Percentiles rank a stretch among this genome's conserved stretches.
Conservation (phyloP, 2,888 invertebrate genomes). For the Lasioglossum leucozonium region DNA sequence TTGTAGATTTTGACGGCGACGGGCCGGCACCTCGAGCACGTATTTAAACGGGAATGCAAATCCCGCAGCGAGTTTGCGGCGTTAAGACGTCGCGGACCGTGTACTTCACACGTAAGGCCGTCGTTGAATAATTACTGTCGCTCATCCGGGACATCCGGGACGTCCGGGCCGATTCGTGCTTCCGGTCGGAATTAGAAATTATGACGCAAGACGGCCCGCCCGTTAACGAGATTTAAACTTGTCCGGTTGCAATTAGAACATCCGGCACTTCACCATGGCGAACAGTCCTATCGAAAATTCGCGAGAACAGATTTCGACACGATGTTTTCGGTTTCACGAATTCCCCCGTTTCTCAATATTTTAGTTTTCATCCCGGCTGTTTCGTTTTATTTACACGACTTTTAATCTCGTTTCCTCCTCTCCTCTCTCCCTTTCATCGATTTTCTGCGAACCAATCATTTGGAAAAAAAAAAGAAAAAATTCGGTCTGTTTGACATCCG, state of each 20-base stretch:
- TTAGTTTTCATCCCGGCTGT: neutral
- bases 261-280: neutral
- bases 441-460: conserved; percentile 15
- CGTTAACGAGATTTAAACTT: conserved; percentile 22
- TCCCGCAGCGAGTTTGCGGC: conserved; percentile 29
- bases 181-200: neutral
- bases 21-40: conserved; percentile 17
- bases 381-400: neutral
- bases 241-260: conserved; percentile 19
- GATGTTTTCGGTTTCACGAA: neutral
- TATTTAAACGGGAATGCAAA: conserved; percentile 29
- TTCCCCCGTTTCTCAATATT: neutral
- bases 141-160: conserved; percentile 22
- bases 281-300: neutral
- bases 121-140: conserved; percentile 47
- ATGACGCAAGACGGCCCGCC: neutral
- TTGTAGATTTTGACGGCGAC: conserved; percentile 20
- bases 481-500: conserved; percentile 29
- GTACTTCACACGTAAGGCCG: neutral
- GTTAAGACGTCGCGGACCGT: conserved; percentile 39
- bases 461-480: neutral
- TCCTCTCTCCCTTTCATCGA: conserved; percentile 10
- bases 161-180: neutral
- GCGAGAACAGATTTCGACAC: neutral
- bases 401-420: neutral